A percentile compares a stretch with the other conserved stretches of the same genome.
Evolutionary conservation across 2,113 vertebrate genomes (phyloP).

Genomic region (Ammodytes marinus): DNA sequence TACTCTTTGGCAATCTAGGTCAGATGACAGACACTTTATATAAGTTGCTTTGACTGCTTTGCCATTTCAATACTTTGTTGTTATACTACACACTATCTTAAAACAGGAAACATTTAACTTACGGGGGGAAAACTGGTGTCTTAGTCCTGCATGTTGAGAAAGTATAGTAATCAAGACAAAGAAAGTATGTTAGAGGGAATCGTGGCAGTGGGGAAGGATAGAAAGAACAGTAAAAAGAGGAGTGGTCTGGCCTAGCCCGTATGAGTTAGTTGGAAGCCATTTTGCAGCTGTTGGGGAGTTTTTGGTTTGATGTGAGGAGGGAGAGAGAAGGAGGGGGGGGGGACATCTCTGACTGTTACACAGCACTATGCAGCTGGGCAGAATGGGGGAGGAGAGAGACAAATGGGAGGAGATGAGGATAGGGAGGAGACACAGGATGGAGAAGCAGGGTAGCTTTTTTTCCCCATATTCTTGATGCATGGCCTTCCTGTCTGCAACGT

Average conservation of each 20-base stretch:
- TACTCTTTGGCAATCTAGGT: slow-evolving; percentile 19
- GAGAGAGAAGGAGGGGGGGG: slow-evolving; percentile 39
- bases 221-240: slow-evolving; percentile 64
- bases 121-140: not conserved
- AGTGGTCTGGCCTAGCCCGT: slow-evolving; percentile 68
- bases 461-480: slow-evolving; percentile 19
- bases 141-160: not conserved
- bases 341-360: slow-evolving; percentile 56
- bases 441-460: slow-evolving; percentile 28
- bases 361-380: slow-evolving; percentile 61
- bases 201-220: slow-evolving; percentile 72
- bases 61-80: not conserved
- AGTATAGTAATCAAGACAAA: slow-evolving; percentile 15
- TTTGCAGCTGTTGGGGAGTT: slow-evolving; percentile 79
- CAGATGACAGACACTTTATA: slow-evolving; percentile 28
- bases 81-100: not conserved
- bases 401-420: slow-evolving; percentile 46
- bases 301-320: slow-evolving; percentile 59
- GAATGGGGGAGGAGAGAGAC: slow-evolving; percentile 61
- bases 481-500: slow-evolving; percentile 37
- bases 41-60: not conserved
- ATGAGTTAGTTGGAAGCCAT: slow-evolving; percentile 69
- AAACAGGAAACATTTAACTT: slow-evolving; percentile 1
- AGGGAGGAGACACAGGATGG: slow-evolving; percentile 58
- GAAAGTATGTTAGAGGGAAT: slow-evolving; percentile 42